phyloP scores from a whole-genome alignment of 2,888 invertebrate genomes.

The Ochlodes sylvanus region DNA sequence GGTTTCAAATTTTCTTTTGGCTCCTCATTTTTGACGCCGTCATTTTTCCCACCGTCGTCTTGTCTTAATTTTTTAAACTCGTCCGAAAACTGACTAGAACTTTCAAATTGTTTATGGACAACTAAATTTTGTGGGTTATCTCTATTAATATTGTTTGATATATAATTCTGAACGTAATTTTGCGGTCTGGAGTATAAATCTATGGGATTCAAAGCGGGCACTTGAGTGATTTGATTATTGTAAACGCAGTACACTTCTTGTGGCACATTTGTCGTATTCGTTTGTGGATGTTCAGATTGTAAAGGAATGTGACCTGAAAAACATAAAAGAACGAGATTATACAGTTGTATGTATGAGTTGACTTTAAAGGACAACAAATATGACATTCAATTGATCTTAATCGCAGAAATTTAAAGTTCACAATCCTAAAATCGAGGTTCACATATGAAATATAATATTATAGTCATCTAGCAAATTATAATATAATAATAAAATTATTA shows the following conservation, averaged over 20 bases:
- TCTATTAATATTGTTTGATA: conserved; percentile 48
- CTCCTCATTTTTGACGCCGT: conserved; percentile 57
- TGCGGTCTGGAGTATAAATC: conserved; percentile 65
- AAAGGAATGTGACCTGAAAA: conserved; percentile 68
- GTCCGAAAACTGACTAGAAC: conserved; percentile 61
- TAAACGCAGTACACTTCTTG: conserved; percentile 66
- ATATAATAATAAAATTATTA: too few species aligned
- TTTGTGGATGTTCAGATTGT: conserved; percentile 50
- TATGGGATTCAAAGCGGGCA: conserved; percentile 50
- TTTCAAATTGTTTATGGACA: conserved; percentile 69
- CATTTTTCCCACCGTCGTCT: conserved; percentile 55
- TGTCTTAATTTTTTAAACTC: conserved; percentile 65
- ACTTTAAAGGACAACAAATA: too few species aligned
- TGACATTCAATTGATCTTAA: too few species aligned
- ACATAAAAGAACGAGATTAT: conserved; percentile 21
- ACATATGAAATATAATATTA: too few species aligned
- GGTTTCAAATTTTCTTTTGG: conserved; percentile 77
- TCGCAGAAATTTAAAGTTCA: too few species aligned
- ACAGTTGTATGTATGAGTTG: too few species aligned
- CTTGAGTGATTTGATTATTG: conserved; percentile 55
- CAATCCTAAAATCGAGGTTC: too few species aligned
- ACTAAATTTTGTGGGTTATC: conserved; percentile 78
- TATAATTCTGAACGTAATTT: conserved; percentile 64
- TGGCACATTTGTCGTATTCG: conserved; percentile 49
- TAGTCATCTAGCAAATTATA: too few species aligned